Evolutionary conservation across 1,140 invertebrate genomes (phyloP).

Genomic region (Drosophila eugracilis): DNA sequence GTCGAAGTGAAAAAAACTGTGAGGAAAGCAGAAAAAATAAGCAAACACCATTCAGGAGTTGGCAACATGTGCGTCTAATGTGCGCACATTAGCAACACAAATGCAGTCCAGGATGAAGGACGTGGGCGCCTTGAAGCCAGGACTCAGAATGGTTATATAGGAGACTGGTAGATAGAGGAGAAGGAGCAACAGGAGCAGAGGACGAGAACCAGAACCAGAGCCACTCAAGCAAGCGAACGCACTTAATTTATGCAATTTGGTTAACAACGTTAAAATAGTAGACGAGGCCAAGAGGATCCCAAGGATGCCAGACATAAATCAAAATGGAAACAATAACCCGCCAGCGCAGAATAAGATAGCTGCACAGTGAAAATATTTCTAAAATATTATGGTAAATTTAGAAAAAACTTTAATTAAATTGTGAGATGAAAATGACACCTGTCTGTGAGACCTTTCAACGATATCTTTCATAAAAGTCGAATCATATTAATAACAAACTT

Average conservation of each 20-base stretch:
- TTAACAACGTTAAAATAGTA: constrained; percentile 84
- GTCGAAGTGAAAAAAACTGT: neutral
- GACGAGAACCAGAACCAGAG: constrained; percentile 48
- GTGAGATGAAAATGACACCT: neutral
- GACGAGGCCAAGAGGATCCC: constrained; percentile 53
- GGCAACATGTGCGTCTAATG: constrained; percentile 78
- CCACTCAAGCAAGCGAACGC: constrained; percentile 81
- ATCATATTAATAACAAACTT: neutral
- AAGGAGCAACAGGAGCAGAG: constrained; percentile 30
- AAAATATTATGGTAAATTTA: neutral
- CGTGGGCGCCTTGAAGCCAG: constrained; percentile 19
- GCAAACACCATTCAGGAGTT: constrained; percentile 34
- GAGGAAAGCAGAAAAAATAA: constrained; percentile 4
- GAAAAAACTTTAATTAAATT: neutral
- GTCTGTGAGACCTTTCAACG: neutral
- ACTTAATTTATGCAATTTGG: constrained; percentile 84
- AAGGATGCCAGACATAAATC: constrained; percentile 75
- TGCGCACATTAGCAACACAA: constrained; percentile 80
- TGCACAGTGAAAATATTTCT: constrained; percentile 15
- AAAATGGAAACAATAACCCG: constrained; percentile 82
- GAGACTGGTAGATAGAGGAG: neutral
- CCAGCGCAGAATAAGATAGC: constrained; percentile 33
- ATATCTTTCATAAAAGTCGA: neutral
- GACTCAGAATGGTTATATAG: constrained; percentile 13
- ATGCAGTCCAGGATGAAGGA: constrained; percentile 49